Conservation (phyloP, 2,113 vertebrate genomes). For the Pteruthius melanotis region DNA sequence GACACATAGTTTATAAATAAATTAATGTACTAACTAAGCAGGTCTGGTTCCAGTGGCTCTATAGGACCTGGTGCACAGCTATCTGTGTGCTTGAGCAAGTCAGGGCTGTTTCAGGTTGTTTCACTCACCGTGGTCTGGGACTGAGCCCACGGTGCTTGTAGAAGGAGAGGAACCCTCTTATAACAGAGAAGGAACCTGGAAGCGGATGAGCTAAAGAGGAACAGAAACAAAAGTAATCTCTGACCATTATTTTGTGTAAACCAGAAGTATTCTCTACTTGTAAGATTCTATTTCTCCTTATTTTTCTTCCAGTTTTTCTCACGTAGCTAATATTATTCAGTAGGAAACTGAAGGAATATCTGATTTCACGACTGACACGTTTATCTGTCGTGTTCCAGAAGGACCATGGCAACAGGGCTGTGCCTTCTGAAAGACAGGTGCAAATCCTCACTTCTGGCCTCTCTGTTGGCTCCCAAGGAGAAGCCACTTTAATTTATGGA, state of each 20-base stretch:
- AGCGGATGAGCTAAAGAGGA: not conserved
- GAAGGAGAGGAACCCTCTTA: not conserved
- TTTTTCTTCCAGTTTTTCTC: slow-evolving; percentile 18
- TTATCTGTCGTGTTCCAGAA: not conserved
- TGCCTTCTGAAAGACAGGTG: not conserved
- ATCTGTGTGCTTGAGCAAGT: not conserved
- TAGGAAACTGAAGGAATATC: not conserved
- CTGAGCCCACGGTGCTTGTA: not conserved
- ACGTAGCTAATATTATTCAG: not conserved
- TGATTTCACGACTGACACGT: not conserved
- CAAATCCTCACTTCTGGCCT: not conserved
- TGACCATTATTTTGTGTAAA: not conserved
- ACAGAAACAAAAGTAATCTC: slow-evolving; percentile 3
- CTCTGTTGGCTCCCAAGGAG: not conserved
- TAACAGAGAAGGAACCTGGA: not conserved
- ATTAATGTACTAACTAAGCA: not conserved
- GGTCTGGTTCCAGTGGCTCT: not conserved
- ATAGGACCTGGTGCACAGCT: not conserved
- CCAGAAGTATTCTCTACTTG: not conserved
- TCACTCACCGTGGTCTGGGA: accelerated
- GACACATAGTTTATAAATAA: accelerated
- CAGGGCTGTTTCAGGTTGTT: not conserved
- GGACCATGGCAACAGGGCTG: not conserved
- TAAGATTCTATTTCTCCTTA: not conserved
- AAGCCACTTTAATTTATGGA: not conserved